Base-by-base conservation (phyloP, 2,888 invertebrate genomes). In the Bibio marci region DNA sequence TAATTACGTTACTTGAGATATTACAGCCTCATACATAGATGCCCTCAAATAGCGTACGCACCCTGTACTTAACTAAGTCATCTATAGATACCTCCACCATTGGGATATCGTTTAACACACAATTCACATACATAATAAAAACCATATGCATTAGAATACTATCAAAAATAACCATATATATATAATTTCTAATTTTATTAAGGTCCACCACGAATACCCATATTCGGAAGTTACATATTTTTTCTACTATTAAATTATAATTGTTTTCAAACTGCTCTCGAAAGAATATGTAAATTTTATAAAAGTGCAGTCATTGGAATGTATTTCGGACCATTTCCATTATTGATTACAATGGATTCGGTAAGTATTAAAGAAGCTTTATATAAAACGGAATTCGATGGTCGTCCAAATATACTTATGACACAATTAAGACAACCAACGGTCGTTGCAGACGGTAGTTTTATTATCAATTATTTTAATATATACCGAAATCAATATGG, bases 121-220 rank as follows among this genome's bases (percentile, higher is more conserved):
- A n/a, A n/a, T n/a, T n/a, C n/a, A n/a, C n/a, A n/a, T n/a, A n/a
- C n/a, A n/a, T n/a, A n/a, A n/a, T n/a, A n/a, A n/a, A n/a, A n/a
- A n/a, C n/a, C n/a, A n/a, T n/a, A n/a, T n/a, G n/a, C n/a, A n/a
- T n/a, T n/a, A n/a, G n/a, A n/a, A n/a, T n/a, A n/a, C n/a, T n/a
- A n/a, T n/a, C n/a, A n/a, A n/a, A n/a, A n/a, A n/a, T n/a, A n/a
- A n/a, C n/a, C n/a, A n/a, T n/a, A n/a, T n/a, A n/a, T n/a, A n/a
- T n/a, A n/a, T n/a, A n/a, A n/a, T n/a, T n/a, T n/a, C n/a, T n/a
- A n/a, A n/a, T 22, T 22, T 22, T 22, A 22, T 22, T 6, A 6
- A 76, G 77, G 75, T 30, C 71, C 75, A 3, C 70, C 71, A 1
- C 66, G 67, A 15, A 52, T 76, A 31, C 77, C 77, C 1, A 37